Evolutionary conservation across 2,113 vertebrate species (phyloP).

Genomic region (Trichomycterus rosablanca): DNA sequence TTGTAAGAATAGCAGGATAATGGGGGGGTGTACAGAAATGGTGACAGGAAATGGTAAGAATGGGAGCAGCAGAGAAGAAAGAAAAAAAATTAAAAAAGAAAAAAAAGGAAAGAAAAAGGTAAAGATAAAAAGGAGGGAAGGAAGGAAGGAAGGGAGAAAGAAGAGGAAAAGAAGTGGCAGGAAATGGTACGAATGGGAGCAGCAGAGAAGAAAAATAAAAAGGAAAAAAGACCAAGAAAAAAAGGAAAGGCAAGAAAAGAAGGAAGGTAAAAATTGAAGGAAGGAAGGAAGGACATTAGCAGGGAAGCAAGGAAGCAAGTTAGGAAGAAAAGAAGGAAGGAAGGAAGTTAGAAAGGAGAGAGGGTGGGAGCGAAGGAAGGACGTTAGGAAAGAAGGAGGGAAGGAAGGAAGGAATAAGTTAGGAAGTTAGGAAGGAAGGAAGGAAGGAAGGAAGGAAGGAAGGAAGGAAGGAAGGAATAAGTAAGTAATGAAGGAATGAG

Average conservation of each 20-base stretch:
- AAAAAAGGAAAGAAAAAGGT: background rate
- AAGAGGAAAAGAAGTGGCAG: no score
- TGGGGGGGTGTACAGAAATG: background rate
- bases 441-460: no score
- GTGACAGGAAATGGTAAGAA: background rate
- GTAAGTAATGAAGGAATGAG: no score
- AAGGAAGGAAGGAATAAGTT: no score
- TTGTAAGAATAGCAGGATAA: background rate
- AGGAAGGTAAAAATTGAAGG: no score
- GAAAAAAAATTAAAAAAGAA: background rate
- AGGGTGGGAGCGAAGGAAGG: no score
- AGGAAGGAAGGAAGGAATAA: no score
- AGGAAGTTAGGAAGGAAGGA: no score
- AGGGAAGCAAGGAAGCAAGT: background rate
- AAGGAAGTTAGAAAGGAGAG: background rate
- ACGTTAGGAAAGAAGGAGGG: no score
- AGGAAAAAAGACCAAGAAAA: background rate
- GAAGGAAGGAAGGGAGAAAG: background rate
- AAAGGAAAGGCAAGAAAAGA: no score
- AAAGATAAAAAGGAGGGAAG: background rate
- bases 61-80: background rate
- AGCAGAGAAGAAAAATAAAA: background rate
- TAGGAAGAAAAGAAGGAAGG: no score
- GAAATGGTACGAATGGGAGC: no score
- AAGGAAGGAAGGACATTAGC: background rate